Evolutionary conservation across 1,140 invertebrate genomes (phyloP).

Genomic region (Micrasema minimum): DNA sequence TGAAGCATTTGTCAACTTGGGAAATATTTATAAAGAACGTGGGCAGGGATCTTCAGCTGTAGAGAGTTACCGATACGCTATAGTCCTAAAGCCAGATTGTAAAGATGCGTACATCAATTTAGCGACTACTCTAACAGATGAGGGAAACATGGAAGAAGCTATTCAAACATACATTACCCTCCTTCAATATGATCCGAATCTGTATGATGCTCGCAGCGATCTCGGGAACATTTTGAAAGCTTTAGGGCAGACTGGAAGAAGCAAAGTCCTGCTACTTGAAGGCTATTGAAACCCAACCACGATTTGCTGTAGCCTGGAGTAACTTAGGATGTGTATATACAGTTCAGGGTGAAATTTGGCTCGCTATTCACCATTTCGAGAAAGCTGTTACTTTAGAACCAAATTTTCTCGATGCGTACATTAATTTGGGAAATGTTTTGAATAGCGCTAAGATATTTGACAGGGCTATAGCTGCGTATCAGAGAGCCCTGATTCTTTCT

Average conservation of each 20-base stretch:
- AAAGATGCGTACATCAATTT: conserved; percentile 42
- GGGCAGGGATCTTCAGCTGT: conserved; percentile 34
- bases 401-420: conserved; percentile 25
- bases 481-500: conserved; percentile 94
- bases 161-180: conserved; percentile 30
- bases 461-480: conserved; percentile 97
- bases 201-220: conserved; percentile 32
- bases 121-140: conserved; percentile 9
- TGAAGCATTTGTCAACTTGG: conserved; percentile 44
- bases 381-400: conserved; percentile 39
- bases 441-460: conserved; percentile 57
- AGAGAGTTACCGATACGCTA: conserved; percentile 35
- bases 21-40: conserved; percentile 36
- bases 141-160: conserved; percentile 36
- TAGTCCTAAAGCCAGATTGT: conserved; percentile 40
- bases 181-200: conserved; percentile 31
- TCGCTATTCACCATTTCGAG: conserved; percentile 49
- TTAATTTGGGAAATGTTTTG: conserved; percentile 43
- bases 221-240: conserved; percentile 38
- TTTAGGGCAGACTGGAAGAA: conserved; percentile 38
- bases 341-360: conserved; percentile 31
- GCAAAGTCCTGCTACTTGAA: conserved; percentile 45
- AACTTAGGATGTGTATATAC: conserved; percentile 41
- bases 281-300: conserved; percentile 39
- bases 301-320: conserved; percentile 44